These are phyloP conservation scores for Lydus trimaculatus DNA, from an alignment of 2,888 invertebrate species.

Conservation along the genomic window DNA sequence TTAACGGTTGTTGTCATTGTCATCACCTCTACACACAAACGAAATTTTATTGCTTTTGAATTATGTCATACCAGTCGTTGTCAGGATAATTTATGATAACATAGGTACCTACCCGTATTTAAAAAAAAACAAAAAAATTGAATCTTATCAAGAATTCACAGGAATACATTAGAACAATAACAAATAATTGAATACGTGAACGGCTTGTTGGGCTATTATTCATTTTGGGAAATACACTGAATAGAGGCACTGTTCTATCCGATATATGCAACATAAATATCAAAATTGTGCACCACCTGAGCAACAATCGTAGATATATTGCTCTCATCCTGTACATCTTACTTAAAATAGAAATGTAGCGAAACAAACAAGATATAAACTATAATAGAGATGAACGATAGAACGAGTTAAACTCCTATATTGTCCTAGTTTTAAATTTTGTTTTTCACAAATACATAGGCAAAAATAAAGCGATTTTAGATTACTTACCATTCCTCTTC, in stretches of 20 bases:
- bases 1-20: not conserved
- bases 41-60: slow-evolving; percentile 30
- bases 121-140: not conserved
- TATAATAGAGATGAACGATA: slow-evolving; percentile 6
- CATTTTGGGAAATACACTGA: not conserved
- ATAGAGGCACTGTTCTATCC: not conserved
- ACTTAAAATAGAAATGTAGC: slow-evolving; percentile 10
- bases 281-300: slow-evolving; percentile 9
- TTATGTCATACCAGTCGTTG: slow-evolving; percentile 20
- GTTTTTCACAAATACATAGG: not conserved
- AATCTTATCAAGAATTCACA: not conserved
- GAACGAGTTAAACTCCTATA: not conserved
- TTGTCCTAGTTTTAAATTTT: not conserved
- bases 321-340: not conserved
- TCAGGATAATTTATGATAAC: slow-evolving; percentile 22
- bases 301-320: slow-evolving; percentile 2
- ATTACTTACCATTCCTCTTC: not conserved
- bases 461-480: slow-evolving; percentile 9
- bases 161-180: not conserved
- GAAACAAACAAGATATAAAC: slow-evolving; percentile 8
- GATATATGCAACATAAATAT: slow-evolving; percentile 9
- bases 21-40: not conserved
- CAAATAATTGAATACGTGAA: not conserved
- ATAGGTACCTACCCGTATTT: not conserved
- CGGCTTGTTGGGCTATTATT: not conserved